A percentile compares a stretch with the other conserved stretches of the same genome.
phyloP scores from a whole-genome alignment of 2,888 invertebrate genomes.

The Oscheius sp. region DNA sequence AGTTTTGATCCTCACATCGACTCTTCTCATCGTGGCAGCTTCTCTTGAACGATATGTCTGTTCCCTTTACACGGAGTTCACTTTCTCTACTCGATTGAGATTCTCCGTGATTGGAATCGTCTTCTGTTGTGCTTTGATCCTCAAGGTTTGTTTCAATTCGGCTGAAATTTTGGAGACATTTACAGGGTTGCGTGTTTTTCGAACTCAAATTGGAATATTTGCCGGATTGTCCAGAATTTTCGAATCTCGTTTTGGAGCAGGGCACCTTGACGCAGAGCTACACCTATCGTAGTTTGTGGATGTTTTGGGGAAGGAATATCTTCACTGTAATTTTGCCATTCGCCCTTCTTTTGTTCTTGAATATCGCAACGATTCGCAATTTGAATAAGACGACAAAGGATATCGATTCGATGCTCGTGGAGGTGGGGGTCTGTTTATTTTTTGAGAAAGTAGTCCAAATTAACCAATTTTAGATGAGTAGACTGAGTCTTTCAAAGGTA shows the following conservation, averaged over 20 bases:
- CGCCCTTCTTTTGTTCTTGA: slow-evolving; percentile 49
- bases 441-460: no score
- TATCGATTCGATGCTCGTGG: slow-evolving; percentile 43
- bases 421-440: slow-evolving; percentile 24
- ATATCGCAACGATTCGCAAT: slow-evolving; percentile 43
- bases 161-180: not conserved
- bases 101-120: slow-evolving; percentile 34
- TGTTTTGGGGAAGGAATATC: slow-evolving; percentile 57
- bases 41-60: slow-evolving; percentile 59
- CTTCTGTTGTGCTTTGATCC: slow-evolving; percentile 36
- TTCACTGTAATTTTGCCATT: slow-evolving; percentile 61
- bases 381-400: slow-evolving; percentile 39
- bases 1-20: slow-evolving; percentile 52
- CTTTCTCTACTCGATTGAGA: slow-evolving; percentile 37
- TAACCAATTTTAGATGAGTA: not conserved
- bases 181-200: slow-evolving; percentile 44
- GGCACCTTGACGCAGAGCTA: slow-evolving; percentile 42
- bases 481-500: slow-evolving; percentile 27
- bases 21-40: slow-evolving; percentile 61
- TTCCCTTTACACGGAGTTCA: slow-evolving; percentile 37
- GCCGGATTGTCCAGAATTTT: slow-evolving; percentile 46
- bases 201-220: slow-evolving; percentile 41
- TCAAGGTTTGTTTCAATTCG: slow-evolving; percentile 32
- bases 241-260: slow-evolving; percentile 34
- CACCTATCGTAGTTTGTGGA: slow-evolving; percentile 47